Evolutionary conservation across 2,113 vertebrate genomes (phyloP).

Genomic region (Harpagus bidentatus): DNA sequence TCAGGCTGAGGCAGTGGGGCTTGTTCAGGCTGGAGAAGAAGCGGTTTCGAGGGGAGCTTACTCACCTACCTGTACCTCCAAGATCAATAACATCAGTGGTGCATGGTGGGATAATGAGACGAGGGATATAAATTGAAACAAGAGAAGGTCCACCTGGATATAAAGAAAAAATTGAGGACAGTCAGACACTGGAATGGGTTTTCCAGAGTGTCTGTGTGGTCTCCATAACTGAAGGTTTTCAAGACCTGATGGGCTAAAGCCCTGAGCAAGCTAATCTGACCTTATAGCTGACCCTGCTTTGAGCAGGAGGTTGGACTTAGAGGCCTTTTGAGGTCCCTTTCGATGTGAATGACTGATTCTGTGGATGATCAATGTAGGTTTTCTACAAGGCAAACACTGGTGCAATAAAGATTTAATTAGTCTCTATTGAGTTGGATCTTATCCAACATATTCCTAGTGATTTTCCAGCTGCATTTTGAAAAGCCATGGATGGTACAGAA

Average conservation of each 20-base stretch:
- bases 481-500: neutral
- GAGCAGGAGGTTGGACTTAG: neutral
- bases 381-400: constrained; percentile 10
- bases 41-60: neutral
- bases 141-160: neutral
- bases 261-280: neutral
- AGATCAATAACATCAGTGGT: neutral
- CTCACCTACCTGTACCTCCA: neutral
- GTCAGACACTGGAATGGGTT: neutral
- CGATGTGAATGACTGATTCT: neutral
- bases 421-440: neutral
- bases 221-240: neutral
- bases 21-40: neutral
- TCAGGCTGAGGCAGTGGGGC: neutral
- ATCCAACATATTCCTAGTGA: neutral
- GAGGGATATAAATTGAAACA: neutral
- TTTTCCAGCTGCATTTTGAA: constrained; percentile 19
- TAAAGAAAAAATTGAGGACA: neutral
- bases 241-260: neutral
- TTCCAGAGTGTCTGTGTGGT: neutral
- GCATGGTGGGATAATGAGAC: neutral
- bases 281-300: neutral
- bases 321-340: constrained; percentile 2
- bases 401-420: constrained; percentile 36
- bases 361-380: neutral